These are phyloP conservation scores for Propithecus perrieri DNA, from an alignment of 2,797 vertebrate genomes.

Conservation along the genomic window DNA sequence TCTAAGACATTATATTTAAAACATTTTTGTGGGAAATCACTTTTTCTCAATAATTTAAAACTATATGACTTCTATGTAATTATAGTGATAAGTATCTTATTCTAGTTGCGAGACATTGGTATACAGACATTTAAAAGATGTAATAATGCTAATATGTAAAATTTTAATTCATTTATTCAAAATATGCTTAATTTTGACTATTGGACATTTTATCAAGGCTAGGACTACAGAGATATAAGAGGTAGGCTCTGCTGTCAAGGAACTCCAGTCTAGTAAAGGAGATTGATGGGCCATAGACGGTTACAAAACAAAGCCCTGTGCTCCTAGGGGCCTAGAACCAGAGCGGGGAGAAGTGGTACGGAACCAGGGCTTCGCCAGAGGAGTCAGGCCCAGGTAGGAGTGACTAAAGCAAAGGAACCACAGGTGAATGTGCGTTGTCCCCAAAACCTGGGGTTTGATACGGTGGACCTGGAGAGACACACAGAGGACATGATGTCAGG, in stretches of 20 bases:
- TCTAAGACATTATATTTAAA: not conserved
- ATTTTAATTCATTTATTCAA: conserved; percentile 7
- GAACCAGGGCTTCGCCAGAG: not conserved
- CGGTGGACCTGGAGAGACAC: not conserved
- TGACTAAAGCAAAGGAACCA: not conserved
- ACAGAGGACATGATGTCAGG: not conserved
- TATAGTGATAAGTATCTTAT: not conserved
- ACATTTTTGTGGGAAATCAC: not conserved
- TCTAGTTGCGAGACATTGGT: not conserved
- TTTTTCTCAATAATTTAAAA: not conserved
- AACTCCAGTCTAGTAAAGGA: not conserved
- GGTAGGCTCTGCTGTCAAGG: not conserved
- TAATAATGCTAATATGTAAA: not conserved
- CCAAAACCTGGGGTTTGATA: not conserved
- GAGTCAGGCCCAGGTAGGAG: not conserved
- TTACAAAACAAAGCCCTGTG: not conserved
- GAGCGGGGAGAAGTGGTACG: not conserved
- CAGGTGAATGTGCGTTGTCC: not conserved
- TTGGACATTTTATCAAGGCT: not conserved
- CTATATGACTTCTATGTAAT: not conserved
- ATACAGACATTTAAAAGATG: not conserved
- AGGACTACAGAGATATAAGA: not conserved
- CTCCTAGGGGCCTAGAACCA: not conserved
- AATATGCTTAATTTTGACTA: not conserved
- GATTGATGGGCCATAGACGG: not conserved